Evolutionary conservation across 2,888 invertebrate genomes (phyloP), one percentile per base, ranked within the genome.

Genomic region (Alloplasta piceator): DNA sequence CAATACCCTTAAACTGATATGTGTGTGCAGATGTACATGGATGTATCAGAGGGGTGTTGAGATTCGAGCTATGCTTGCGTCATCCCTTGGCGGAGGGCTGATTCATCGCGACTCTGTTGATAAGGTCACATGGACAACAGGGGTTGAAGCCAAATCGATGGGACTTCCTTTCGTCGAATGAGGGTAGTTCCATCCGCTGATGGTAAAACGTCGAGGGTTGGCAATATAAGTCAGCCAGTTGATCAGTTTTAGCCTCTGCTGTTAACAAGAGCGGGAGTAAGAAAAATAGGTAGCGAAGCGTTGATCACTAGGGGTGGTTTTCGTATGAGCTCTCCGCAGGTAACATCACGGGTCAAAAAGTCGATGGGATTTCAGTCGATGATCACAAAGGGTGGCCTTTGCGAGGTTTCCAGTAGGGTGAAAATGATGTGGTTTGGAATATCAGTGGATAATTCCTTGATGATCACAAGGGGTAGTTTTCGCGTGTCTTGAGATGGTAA

Each of bases 81-180:
- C 80, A 67, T 67, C 71, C 55, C 16, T 61, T 43, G 66, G 71
- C 52, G 5, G 14, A 50, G 9, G 10, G 4, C 6, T 39, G 48
- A 39, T n/a, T 55, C 72, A 48, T 10, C 9, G 12, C 12, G 6
- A 7, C 74, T 79, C 78, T 14, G 78, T 64, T 50, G 78, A 46
- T 79, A 70, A 1, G 3, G 7, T 48, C 12, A n/a, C 38, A 12
- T n/a, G n/a, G n/a, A n/a, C n/a, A n/a, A n/a, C n/a, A 12, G 36
- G 75, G 67, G 60, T 64, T 10, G 60, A 67, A 5, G 61, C 12
- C 26, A 74, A 12, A 55, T 36, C 63, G 36, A 56, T 41, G n/a
- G 46, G 16, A 52, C 14, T n/a, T 26, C 14, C 7, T 52, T 12
- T 12, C 12, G 14, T 43, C 4, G 6, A 10, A 43, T 43, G 43